Conservation (phyloP, 2,888 invertebrate species). For the Eupithecia dodoneata region DNA sequence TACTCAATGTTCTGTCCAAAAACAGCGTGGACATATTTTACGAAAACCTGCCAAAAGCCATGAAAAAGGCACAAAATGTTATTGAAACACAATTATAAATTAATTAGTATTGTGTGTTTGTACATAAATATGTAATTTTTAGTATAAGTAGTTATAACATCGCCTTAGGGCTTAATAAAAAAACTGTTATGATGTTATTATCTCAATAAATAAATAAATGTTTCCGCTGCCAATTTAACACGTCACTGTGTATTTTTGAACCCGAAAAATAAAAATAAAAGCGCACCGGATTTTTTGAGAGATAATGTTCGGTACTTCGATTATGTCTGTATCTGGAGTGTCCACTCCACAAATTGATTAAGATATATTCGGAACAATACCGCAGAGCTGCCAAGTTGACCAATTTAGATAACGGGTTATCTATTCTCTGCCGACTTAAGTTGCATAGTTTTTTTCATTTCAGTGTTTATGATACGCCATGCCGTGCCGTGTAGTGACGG, state of each 20-base stretch:
- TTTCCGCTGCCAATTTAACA: background rate
- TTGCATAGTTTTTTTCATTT: background rate
- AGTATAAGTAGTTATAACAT: too few relatives aligned
- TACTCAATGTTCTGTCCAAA: too few relatives aligned
- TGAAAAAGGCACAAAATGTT: too few relatives aligned
- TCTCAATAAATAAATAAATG: too few relatives aligned
- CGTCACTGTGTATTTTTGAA: background rate
- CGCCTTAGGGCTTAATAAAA: too few relatives aligned
- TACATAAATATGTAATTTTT: too few relatives aligned
- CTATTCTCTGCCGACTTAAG: background rate
- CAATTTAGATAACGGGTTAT: background rate
- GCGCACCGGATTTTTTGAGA: background rate
- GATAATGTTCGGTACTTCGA: background rate
- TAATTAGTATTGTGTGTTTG: too few relatives aligned
- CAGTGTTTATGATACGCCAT: background rate
- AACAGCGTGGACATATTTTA: too few relatives aligned
- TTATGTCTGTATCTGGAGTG: background rate
- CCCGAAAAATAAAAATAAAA: background rate
- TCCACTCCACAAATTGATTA: background rate
- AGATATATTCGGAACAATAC: background rate
- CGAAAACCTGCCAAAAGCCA: too few relatives aligned
- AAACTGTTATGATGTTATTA: too few relatives aligned
- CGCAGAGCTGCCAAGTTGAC: background rate
- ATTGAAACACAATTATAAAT: too few relatives aligned
- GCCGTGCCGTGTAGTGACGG: too few relatives aligned